These are phyloP conservation scores for Leptinotarsa juncta DNA, from an alignment of 2,888 invertebrate genomes.

Conservation along the genomic window DNA sequence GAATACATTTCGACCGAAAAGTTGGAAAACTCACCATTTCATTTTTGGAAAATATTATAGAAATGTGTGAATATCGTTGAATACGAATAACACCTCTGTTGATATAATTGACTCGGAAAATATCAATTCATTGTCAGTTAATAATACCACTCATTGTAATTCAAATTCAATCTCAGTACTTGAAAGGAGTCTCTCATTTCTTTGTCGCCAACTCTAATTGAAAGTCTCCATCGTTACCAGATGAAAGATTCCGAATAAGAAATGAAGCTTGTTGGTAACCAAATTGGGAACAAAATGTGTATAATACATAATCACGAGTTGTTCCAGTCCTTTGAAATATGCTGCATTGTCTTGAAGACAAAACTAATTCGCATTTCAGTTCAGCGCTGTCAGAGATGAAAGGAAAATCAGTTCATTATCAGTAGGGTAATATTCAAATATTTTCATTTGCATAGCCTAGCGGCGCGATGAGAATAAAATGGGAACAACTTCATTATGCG, in stretches of 20 bases:
- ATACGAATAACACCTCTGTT: background rate
- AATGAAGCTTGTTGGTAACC: conserved; percentile 14
- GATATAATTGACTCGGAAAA: conserved; percentile 24
- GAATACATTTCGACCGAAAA: no score
- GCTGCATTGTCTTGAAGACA: conserved; percentile 6
- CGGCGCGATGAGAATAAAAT: background rate
- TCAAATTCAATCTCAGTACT: conserved; percentile 33
- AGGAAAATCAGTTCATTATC: conserved; percentile 2
- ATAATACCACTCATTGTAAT: conserved; percentile 28
- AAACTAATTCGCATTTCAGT: background rate
- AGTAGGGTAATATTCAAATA: conserved; percentile 12
- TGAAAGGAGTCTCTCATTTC: conserved; percentile 33
- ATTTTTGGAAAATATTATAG: no score
- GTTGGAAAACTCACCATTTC: no score
- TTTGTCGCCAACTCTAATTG: conserved; percentile 33
- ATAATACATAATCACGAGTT: conserved; percentile 14
- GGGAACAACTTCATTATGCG: background rate
- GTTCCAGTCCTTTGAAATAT: conserved; percentile 14
- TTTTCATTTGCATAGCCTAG: conserved; percentile 6
- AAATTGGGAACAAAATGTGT: conserved; percentile 20
- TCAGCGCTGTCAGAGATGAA: background rate
- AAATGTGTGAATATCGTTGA: no score
- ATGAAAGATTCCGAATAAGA: conserved; percentile 18
- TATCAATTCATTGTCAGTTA: conserved; percentile 24
- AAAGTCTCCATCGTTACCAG: conserved; percentile 33